Percentiles rank a stretch among this genome's conserved stretches.
Evolutionary conservation across 2,113 vertebrate genomes (phyloP).

Genomic region (Nothocercus nigrocapillus): DNA sequence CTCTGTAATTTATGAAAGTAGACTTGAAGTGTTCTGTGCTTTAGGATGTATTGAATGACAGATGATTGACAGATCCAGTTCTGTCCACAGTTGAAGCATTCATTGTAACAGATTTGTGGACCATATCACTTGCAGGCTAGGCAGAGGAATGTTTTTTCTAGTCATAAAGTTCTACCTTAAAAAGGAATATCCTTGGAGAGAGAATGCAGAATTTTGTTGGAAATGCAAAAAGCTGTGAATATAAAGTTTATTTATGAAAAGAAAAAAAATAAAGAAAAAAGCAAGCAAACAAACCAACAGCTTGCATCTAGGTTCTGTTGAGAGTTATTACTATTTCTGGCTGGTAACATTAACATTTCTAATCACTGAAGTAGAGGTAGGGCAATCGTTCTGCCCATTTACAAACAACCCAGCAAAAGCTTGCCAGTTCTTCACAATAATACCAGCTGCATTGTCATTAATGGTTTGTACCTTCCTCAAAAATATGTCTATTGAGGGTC

Average conservation of each 20-base stretch:
- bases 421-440: neutral
- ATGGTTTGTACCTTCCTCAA: neutral
- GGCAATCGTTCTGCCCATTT: neutral
- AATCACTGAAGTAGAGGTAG: neutral
- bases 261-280: neutral
- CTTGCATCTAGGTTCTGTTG: neutral
- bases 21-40: constrained; percentile 9
- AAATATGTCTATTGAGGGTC: neutral
- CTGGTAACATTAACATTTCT: neutral
- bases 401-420: neutral
- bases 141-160: neutral
- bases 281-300: neutral
- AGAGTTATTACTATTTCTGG: neutral
- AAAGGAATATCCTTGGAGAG: neutral
- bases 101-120: constrained; percentile 35
- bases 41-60: constrained; percentile 2
- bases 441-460: neutral
- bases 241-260: neutral
- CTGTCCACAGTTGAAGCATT: constrained; percentile 20
- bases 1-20: constrained; percentile 16
- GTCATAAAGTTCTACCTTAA: neutral
- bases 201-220: neutral
- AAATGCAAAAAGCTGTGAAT: neutral
- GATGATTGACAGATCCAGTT: constrained; percentile 24
- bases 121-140: neutral